Percentiles rank a stretch among this genome's conserved stretches.
Conservation (phyloP, 2,888 invertebrate species). For the Sesia bembeciformis region DNA sequence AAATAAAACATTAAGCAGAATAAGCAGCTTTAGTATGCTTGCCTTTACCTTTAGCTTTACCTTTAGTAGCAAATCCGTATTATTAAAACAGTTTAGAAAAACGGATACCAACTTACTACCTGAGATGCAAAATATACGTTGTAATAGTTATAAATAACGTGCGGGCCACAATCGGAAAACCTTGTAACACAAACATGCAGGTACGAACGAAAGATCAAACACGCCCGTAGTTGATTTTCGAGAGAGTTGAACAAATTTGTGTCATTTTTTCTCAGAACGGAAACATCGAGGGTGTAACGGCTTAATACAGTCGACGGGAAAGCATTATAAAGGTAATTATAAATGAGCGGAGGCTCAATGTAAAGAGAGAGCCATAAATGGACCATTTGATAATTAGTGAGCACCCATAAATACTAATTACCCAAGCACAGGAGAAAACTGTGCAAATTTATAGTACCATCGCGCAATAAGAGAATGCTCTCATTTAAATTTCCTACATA, state of each 20-base stretch:
- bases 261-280: conserved; percentile 44
- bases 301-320: conserved; percentile 28
- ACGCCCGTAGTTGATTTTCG: conserved; percentile 30
- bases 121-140: no score
- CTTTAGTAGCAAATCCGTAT: no score
- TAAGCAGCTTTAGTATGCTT: not conserved
- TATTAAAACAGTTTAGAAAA: no score
- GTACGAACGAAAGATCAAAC: conserved; percentile 13
- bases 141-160: not conserved
- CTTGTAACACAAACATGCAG: not conserved
- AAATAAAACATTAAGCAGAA: not conserved
- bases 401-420: conserved; percentile 18
- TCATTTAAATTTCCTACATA: not conserved
- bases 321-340: conserved; percentile 12
- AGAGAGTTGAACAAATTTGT: conserved; percentile 46
- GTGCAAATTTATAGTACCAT: conserved; percentile 7
- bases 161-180: not conserved
- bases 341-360: no score
- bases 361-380: conserved; percentile 13
- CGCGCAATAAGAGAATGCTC: not conserved
- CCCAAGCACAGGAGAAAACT: conserved; percentile 9
- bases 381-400: conserved; percentile 17
- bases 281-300: conserved; percentile 22
- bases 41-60: no score
- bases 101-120: no score